These are phyloP conservation scores for Megaceryle torquata DNA, from an alignment of 2,113 vertebrate species.

Conservation along the genomic window DNA sequence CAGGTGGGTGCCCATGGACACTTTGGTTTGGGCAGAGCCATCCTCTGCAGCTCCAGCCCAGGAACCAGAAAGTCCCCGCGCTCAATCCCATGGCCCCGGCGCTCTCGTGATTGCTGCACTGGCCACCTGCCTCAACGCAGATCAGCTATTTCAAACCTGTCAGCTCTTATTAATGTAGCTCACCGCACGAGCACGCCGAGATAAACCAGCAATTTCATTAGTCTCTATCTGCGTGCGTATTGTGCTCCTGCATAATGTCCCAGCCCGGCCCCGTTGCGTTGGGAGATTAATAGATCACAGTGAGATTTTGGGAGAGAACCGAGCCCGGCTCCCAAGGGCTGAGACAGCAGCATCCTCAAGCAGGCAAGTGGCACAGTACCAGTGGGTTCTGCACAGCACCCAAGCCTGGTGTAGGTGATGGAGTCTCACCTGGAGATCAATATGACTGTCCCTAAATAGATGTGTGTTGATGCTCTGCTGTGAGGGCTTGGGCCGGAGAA, in stretches of 20 bases:
- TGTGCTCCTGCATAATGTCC: not conserved
- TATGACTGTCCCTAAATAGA: rapidly evolving
- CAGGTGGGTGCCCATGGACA: rapidly evolving
- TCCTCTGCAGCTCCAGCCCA: not conserved
- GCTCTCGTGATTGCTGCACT: not conserved
- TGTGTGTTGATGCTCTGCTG: rapidly evolving
- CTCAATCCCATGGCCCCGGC: not conserved
- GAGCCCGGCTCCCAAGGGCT: constrained; percentile 6
- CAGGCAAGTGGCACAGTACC: constrained; percentile 16
- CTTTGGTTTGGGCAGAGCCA: not conserved
- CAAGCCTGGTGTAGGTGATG: not conserved
- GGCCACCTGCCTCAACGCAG: constrained; percentile 3
- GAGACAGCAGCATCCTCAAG: constrained; percentile 10
- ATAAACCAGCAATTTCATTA: constrained; percentile 23
- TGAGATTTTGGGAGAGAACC: not conserved
- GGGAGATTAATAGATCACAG: constrained; percentile 11
- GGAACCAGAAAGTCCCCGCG: rapidly evolving
- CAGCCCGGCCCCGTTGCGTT: not conserved
- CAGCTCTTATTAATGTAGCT: constrained; percentile 63
- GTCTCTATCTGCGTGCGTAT: not conserved
- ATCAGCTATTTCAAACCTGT: constrained; percentile 61
- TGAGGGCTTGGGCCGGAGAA: rapidly evolving
- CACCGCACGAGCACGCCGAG: not conserved
- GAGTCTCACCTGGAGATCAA: not conserved
- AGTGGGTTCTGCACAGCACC: constrained; percentile 8